Conservation (phyloP, 2,113 vertebrate genomes). For the Siniperca knerii region DNA sequence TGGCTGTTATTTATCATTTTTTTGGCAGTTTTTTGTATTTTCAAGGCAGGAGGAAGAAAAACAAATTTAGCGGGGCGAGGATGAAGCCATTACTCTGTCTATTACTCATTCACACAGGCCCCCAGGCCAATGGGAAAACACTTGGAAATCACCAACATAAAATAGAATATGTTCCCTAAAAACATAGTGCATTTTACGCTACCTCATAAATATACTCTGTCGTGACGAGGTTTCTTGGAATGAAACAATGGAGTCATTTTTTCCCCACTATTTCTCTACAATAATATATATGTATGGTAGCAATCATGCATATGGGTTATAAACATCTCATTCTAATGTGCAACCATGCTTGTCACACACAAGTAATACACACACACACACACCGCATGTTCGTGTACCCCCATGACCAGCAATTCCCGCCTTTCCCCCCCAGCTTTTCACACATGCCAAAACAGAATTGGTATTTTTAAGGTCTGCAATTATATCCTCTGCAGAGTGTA, state of each 20-base stretch:
- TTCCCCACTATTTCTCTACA: slow-evolving; percentile 23
- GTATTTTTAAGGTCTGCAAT: slow-evolving; percentile 80
- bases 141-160: slow-evolving; percentile 78
- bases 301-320: slow-evolving; percentile 43
- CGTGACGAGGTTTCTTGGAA: slow-evolving; percentile 70
- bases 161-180: slow-evolving; percentile 74
- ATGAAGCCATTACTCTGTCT: slow-evolving; percentile 81
- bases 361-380: slow-evolving; percentile 10
- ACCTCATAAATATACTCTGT: slow-evolving; percentile 73
- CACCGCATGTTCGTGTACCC: slow-evolving; percentile 43
- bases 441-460: slow-evolving; percentile 71
- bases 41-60: slow-evolving; percentile 69
- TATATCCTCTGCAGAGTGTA: slow-evolving; percentile 75
- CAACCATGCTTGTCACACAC: slow-evolving; percentile 48
- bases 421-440: slow-evolving; percentile 33
- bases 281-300: slow-evolving; percentile 42
- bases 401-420: slow-evolving; percentile 37
- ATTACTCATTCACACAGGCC: slow-evolving; percentile 79
- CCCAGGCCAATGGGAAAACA: slow-evolving; percentile 74
- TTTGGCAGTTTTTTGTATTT: slow-evolving; percentile 65
- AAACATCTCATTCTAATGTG: slow-evolving; percentile 61
- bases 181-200: slow-evolving; percentile 66
- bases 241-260: slow-evolving; percentile 62
- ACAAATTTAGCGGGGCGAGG: slow-evolving; percentile 73
- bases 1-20: slow-evolving; percentile 78